A percentile compares a stretch with the other conserved stretches of the same genome.
Conservation (phyloP, 2,113 vertebrate genomes). For the Illadopsis cleaveri region DNA sequence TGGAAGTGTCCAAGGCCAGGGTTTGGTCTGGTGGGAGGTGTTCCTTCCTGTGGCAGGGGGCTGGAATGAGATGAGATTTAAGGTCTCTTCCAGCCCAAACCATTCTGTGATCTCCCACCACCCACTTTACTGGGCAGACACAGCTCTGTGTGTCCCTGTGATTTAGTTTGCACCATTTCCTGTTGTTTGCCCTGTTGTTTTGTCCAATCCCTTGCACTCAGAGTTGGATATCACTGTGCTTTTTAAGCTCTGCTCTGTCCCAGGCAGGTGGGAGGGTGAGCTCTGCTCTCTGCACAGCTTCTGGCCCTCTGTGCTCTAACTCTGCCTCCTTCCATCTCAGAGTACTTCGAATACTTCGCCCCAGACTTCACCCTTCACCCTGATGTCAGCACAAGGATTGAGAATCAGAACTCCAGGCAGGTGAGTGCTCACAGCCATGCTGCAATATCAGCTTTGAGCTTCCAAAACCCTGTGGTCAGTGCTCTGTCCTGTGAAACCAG, state of each 20-base stretch:
- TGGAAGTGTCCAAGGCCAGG: not conserved
- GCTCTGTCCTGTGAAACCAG: not conserved
- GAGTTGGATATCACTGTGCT: not conserved
- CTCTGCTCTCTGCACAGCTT: not conserved
- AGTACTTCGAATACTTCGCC: slow-evolving; percentile 98
- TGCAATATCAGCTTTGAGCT: fast-evolving
- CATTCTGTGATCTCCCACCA: not conserved
- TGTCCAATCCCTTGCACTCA: not conserved
- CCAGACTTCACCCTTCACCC: slow-evolving; percentile 98
- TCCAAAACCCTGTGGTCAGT: not conserved
- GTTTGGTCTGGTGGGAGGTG: not conserved
- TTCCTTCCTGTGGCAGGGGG: not conserved
- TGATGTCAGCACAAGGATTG: slow-evolving; percentile 97
- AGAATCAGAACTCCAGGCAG: slow-evolving; percentile 98
- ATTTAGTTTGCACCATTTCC: not conserved
- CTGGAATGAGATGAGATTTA: not conserved
- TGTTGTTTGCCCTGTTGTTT: not conserved
- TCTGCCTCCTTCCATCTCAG: slow-evolving; percentile 58
- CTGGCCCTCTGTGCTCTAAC: not conserved
- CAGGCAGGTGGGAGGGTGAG: not conserved
- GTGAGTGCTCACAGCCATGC: slow-evolving; percentile 60
- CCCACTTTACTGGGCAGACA: not conserved
- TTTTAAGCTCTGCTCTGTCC: not conserved
- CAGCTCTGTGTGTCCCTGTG: fast-evolving
- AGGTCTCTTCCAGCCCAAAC: not conserved